Evolutionary conservation across 92 coral and sea anemone species (phyloP), one percentile per base, ranked within the genome.

Genomic region (Palythoa grandis): DNA sequence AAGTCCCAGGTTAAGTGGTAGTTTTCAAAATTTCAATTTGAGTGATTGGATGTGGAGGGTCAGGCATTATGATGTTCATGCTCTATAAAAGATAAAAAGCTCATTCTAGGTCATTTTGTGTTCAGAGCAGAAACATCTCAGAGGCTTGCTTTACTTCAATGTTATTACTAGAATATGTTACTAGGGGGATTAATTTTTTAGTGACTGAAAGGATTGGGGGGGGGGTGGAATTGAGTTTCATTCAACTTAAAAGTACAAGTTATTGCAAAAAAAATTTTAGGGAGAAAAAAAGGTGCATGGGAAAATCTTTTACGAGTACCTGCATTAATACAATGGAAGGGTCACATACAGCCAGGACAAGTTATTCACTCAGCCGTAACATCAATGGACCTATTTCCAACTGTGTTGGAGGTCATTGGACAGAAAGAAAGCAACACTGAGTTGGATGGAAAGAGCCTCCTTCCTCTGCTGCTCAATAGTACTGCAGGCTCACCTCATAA

Each of bases 281-380:
- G 87, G 56, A 88, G 91, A 17, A 84, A 60, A 63, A 87, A 78
- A 77, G 89, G 78, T 65, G 60, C 83, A 16, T 96, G 98, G 96
- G 98, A 94, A 78, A 91, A 83, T 50, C 87, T 87, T 38, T 71
- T 94, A 22, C 89, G 92, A 71, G 98, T 94, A 12, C 98, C 98
- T 20, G 87, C 95, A 23, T 74, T 92, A 68, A 79, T 94, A 60
- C 87, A 86, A 69, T 96, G 98, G 98, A 89, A 74, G 72, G 89
- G 86, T 0, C 69, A 74, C 56, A 23, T 92, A 19, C 56, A 24
- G 38, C 90, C 78, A 24, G 89, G 89, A 61, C 86, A 80, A 79
- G 86, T 77, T n/a, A 86, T 95, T 61, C 86, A 88, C 35, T 60
- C 87, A 9, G 89, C 98, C 37, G 95, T 91, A 10, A 87, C 95